Percentiles rank a stretch among this genome's conserved stretches.
Conservation (phyloP, 2,888 invertebrate species). For the Torymus auratus region DNA sequence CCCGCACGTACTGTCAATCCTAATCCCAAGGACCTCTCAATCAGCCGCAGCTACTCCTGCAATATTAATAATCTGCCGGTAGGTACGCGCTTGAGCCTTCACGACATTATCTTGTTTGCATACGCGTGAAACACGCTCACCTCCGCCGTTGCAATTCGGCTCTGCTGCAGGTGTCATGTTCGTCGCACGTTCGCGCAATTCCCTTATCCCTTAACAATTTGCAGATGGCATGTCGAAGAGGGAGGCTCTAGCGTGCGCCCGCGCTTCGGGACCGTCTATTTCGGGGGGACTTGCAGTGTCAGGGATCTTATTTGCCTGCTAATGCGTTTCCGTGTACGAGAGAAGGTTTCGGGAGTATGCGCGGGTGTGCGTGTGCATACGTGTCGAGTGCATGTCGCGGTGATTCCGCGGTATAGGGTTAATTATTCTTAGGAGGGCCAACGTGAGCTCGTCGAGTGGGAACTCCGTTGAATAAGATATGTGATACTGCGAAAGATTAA, state of each 20-base stretch:
- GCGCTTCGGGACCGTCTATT: slow-evolving; percentile 34
- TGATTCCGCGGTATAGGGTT: no score
- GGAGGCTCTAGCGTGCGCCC: neutral
- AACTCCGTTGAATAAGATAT: no score
- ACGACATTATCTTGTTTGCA: slow-evolving; percentile 27
- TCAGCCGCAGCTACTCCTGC: neutral
- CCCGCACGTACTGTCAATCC: neutral
- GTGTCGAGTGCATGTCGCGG: no score
- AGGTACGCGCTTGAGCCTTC: neutral
- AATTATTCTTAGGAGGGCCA: no score
- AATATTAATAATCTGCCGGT: slow-evolving; percentile 9
- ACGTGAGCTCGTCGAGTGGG: no score
- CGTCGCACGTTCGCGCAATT: slow-evolving; percentile 64
- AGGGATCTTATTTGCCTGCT: slow-evolving; percentile 45
- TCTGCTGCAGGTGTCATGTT: slow-evolving; percentile 66
- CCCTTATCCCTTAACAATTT: slow-evolving; percentile 75
- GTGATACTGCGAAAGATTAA: no score
- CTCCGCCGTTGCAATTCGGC: slow-evolving; percentile 35
- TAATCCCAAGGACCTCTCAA: slow-evolving; percentile 15
- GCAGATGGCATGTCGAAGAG: slow-evolving; percentile 68
- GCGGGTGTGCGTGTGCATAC: no score
- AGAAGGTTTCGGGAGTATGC: no score
- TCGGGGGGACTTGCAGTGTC: neutral
- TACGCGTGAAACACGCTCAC: no score
- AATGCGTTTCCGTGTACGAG: slow-evolving; percentile 18